phyloP scores from a whole-genome alignment of 2,888 invertebrate genomes.

The Scrobipalpa atriplicella region DNA sequence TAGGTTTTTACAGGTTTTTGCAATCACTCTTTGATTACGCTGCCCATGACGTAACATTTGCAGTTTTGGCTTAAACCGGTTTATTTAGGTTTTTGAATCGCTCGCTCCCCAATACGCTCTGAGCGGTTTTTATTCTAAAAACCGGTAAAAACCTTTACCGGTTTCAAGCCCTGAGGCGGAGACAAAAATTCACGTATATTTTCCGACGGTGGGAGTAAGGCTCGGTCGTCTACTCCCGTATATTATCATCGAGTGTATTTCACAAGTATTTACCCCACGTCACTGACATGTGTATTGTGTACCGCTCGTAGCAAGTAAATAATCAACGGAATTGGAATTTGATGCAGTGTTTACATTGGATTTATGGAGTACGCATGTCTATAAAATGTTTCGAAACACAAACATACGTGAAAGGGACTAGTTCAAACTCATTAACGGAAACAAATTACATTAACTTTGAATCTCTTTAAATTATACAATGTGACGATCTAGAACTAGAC shows the following conservation, averaged over 20 bases:
- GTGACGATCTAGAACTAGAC: too few species aligned
- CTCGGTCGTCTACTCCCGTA: conserved; percentile 42
- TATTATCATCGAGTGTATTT: conserved; percentile 56
- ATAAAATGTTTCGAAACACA: conserved; percentile 30
- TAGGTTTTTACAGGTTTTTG: too few species aligned
- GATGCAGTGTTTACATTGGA: conserved; percentile 29
- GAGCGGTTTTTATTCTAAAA: too few species aligned
- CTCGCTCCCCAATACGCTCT: too few species aligned
- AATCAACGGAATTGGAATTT: conserved; percentile 28
- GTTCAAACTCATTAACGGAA: conserved; percentile 19
- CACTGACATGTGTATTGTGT: conserved; percentile 36
- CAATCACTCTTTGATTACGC: too few species aligned
- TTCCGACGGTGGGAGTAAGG: conserved; percentile 53
- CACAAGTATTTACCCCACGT: conserved; percentile 36
- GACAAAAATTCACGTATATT: conserved; percentile 62
- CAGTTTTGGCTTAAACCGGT: too few species aligned
- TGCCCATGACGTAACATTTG: too few species aligned
- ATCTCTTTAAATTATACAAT: too few species aligned
- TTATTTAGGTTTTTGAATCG: too few species aligned
- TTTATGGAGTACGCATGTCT: conserved; percentile 30
- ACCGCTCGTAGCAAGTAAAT: conserved; percentile 37
- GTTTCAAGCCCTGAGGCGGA: too few species aligned
- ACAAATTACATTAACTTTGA: too few species aligned
- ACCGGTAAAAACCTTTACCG: too few species aligned
- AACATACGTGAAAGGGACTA: conserved; percentile 13